Conservation (phyloP, 1,140 invertebrate genomes). For the Tenebrio molitor region DNA sequence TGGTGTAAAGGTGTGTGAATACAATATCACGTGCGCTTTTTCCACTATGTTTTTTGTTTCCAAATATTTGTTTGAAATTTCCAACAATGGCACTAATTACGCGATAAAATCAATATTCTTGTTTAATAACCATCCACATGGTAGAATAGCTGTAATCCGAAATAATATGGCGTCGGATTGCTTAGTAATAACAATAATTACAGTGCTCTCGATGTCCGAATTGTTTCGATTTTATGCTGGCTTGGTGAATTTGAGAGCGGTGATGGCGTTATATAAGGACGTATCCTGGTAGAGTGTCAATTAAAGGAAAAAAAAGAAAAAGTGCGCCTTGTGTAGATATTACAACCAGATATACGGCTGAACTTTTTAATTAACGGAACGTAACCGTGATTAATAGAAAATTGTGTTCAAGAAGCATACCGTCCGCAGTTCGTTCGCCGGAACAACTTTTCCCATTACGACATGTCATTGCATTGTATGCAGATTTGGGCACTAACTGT, state of each 20-base stretch:
- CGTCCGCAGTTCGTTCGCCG: constrained; percentile 57
- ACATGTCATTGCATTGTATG: constrained; percentile 66
- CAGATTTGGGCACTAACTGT: constrained; percentile 64
- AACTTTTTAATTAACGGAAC: constrained; percentile 66
- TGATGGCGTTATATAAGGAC: constrained; percentile 36
- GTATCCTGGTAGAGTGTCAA: constrained; percentile 56
- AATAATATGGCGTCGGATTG: constrained; percentile 17
- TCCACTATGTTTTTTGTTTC: too few relatives aligned
- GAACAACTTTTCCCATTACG: constrained; percentile 64
- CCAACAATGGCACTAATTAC: constrained; percentile 28
- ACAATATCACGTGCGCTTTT: too few relatives aligned
- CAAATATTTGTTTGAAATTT: constrained; percentile 24
- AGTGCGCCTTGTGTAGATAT: constrained; percentile 58
- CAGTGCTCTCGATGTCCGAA: background rate
- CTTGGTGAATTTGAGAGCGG: constrained; percentile 23
- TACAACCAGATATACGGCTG: constrained; percentile 60
- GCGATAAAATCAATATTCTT: constrained; percentile 14
- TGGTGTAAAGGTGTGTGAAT: too few relatives aligned
- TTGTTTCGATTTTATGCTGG: constrained; percentile 3
- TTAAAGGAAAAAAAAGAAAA: constrained; percentile 59
- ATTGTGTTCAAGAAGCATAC: constrained; percentile 64
- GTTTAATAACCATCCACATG: constrained; percentile 19
- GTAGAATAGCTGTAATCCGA: constrained; percentile 11
- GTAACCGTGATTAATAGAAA: constrained; percentile 66
- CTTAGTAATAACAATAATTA: constrained; percentile 15